Conservation (phyloP, 2,888 invertebrate species). For the Hydriomena furcata region DNA sequence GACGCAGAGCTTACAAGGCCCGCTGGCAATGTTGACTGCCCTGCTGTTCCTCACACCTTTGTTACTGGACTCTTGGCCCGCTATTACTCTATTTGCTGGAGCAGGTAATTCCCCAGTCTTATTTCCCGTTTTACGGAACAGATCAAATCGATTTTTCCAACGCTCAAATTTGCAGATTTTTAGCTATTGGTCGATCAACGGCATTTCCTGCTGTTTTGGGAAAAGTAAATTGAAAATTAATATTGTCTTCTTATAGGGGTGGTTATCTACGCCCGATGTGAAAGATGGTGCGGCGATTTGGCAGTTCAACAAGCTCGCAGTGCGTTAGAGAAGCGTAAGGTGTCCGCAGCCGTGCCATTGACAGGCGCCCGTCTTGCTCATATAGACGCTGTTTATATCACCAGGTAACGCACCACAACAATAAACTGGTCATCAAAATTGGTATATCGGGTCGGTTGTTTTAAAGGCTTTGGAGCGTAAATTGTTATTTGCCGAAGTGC, state of each 20-base stretch:
- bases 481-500: too few species aligned
- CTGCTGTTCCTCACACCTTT: slow-evolving; percentile 82
- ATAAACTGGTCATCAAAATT: background rate
- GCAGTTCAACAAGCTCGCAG: slow-evolving; percentile 73
- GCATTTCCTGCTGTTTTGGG: too few species aligned
- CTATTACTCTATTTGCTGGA: slow-evolving; percentile 83
- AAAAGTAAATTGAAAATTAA: too few species aligned
- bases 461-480: too few species aligned
- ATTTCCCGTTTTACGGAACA: too few species aligned
- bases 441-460: too few species aligned
- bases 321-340: slow-evolving; percentile 63
- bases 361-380: slow-evolving; percentile 68
- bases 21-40: slow-evolving; percentile 74
- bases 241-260: slow-evolving; percentile 52
- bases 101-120: slow-evolving; percentile 84
- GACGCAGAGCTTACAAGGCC: slow-evolving; percentile 61
- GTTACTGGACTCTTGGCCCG: slow-evolving; percentile 84
- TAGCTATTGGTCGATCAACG: too few species aligned
- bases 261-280: slow-evolving; percentile 77
- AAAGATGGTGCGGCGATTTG: slow-evolving; percentile 77
- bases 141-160: too few species aligned
- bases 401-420: slow-evolving; percentile 76
- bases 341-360: slow-evolving; percentile 54
- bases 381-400: slow-evolving; percentile 84
- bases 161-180: too few species aligned